Evolutionary conservation across 2,888 invertebrate genomes (phyloP).

Genomic region (Polymixis flavicincta): DNA sequence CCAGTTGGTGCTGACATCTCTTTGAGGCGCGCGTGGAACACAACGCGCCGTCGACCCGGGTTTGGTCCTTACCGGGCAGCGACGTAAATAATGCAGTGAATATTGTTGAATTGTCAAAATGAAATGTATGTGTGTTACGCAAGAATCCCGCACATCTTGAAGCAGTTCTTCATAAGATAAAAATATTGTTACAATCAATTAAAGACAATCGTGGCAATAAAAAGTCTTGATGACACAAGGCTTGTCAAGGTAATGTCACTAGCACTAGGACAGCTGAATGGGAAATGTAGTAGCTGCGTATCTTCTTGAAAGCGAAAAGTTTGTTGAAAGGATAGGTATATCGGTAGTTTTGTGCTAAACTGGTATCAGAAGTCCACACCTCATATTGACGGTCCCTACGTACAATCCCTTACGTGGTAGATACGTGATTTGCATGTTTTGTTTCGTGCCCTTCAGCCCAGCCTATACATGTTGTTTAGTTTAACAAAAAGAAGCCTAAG

Average conservation of each 20-base stretch:
- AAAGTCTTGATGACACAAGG: background rate
- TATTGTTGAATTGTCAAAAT: background rate
- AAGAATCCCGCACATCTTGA: background rate
- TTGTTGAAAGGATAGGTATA: background rate
- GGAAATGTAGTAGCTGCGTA: background rate
- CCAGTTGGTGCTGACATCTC: no score
- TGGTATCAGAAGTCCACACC: background rate
- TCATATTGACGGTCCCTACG: no score
- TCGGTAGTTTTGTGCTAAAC: background rate
- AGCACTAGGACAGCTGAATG: background rate
- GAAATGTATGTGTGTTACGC: background rate
- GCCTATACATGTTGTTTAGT: no score
- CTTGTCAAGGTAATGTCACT: background rate
- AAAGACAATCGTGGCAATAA: slow-evolving; percentile 22
- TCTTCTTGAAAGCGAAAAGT: background rate
- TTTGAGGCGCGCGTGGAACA: no score
- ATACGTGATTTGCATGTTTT: no score
- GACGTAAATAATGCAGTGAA: background rate
- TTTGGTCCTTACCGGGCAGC: no score
- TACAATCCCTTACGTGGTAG: no score
- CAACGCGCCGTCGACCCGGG: no score
- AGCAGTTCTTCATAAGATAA: background rate
- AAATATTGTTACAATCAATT: slow-evolving; percentile 2
- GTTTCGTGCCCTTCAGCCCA: no score
- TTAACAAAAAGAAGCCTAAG: no score